phyloP scores from a whole-genome alignment of 2,113 vertebrate species.

The Motacilla tschutschensis region DNA sequence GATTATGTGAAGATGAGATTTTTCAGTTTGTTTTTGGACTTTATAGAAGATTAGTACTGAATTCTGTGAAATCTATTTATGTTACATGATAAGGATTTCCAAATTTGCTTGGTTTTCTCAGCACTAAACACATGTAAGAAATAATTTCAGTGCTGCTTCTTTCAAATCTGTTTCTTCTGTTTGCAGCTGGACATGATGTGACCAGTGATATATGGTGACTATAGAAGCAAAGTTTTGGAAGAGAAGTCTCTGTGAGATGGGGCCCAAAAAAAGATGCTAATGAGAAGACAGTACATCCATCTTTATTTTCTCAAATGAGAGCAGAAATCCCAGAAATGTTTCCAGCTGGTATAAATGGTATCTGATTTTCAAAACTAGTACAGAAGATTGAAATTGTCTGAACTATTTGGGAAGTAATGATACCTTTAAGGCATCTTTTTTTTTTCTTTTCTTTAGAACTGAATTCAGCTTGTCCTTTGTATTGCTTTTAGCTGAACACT shows the following conservation, averaged over 20 bases:
- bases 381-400: neutral
- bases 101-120: neutral
- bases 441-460: neutral
- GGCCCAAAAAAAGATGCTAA: neutral
- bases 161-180: constrained; percentile 48
- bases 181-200: constrained; percentile 94
- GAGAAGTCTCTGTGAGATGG: neutral
- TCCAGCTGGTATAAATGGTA: neutral
- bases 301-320: neutral
- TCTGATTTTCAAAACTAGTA: neutral
- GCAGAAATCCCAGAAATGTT: neutral
- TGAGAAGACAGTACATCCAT: neutral
- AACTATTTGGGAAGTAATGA: neutral
- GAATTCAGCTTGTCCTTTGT: neutral
- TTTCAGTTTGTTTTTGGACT: neutral
- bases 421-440: neutral
- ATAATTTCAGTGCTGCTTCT: neutral
- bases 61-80: neutral
- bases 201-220: neutral
- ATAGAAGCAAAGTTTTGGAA: neutral
- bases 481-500: neutral
- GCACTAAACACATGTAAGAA: neutral
- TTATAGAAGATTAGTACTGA: neutral
- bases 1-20: neutral
- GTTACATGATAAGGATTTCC: neutral